Base-by-base conservation (phyloP, 2,888 invertebrate genomes). In the Sphinx pinastri region DNA sequence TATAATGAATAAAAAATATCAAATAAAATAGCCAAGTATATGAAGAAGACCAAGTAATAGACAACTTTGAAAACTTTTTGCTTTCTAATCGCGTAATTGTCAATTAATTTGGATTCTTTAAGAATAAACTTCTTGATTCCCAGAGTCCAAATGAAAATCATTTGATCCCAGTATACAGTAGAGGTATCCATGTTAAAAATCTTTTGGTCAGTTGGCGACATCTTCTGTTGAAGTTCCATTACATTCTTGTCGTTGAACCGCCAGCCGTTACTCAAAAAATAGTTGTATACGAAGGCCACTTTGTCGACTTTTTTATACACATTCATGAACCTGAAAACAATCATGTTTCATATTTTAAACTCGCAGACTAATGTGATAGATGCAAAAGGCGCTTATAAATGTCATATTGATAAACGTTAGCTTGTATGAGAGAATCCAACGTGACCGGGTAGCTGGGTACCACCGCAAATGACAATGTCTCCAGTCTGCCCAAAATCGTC, bases 161-260 rank as follows among this genome's bases (percentile, higher is more conserved):
- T 72, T 5, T 79, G 76, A 6, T 67, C 69, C 79, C 80, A 79
- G 6, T 77, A 71, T 0, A 83, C 58, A 0, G 70, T 68, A 2
- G 67, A 51, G 45, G 78, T 70, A 31, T 83, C 77, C 51, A 75
- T 77, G 52, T 77, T 73, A 54, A 74, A 84, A 10, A 84, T 79
- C 0, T 63, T 14, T 60, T 73, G 75, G 70, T 84, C 84, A 0
- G 52, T 60, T 10, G 71, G 47, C 2, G 81, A 77, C 13, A 81
- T 52, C 2, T 55, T 70, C 3, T 75, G 69, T 14, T 73, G 76
- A 0, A 83, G 25, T 6, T 68, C 38, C 1, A 70, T 45, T 0
- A 79, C 74, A 68, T 83, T 83, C 25, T 60, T 75, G 31, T 81
- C 83, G 4, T 74, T 70, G 12, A 81, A 78, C 6, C 74, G 74